These are phyloP conservation scores for Argopecten irradians DNA, from an alignment of 1,140 invertebrate species.

Conservation along the genomic window DNA sequence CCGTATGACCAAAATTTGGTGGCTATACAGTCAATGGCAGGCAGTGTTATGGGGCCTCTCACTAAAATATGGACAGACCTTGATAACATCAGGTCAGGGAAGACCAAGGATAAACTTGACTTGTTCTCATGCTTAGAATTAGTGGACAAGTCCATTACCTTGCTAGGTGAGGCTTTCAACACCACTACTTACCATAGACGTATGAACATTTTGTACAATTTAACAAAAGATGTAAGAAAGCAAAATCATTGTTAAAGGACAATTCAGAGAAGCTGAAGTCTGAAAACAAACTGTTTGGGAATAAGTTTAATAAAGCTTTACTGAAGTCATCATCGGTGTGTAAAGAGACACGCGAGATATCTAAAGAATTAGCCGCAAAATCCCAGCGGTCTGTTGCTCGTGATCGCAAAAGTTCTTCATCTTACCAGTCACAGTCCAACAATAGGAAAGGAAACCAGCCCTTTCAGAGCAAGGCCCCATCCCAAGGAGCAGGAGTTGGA, in stretches of 20 bases:
- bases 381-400: too few relatives aligned
- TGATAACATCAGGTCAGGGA: neutral
- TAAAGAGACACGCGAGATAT: neutral
- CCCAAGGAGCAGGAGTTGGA: too few relatives aligned
- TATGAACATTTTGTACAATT: constrained; percentile 30
- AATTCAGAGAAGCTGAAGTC: neutral
- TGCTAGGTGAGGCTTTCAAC: neutral
- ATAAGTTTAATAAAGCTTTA: neutral
- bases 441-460: too few relatives aligned
- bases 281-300: neutral
- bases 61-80: neutral
- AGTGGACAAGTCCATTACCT: neutral
- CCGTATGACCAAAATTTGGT: neutral
- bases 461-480: too few relatives aligned
- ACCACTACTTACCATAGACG: neutral
- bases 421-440: too few relatives aligned
- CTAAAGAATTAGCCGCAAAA: neutral
- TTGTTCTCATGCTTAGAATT: neutral
- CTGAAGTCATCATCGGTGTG: neutral
- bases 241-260: neutral
- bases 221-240: constrained; percentile 22
- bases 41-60: neutral
- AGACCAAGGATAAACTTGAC: neutral
- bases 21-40: neutral
- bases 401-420: too few relatives aligned